Evolutionary conservation across 2,888 invertebrate species (phyloP).

Genomic region (Cephus pulcher): DNA sequence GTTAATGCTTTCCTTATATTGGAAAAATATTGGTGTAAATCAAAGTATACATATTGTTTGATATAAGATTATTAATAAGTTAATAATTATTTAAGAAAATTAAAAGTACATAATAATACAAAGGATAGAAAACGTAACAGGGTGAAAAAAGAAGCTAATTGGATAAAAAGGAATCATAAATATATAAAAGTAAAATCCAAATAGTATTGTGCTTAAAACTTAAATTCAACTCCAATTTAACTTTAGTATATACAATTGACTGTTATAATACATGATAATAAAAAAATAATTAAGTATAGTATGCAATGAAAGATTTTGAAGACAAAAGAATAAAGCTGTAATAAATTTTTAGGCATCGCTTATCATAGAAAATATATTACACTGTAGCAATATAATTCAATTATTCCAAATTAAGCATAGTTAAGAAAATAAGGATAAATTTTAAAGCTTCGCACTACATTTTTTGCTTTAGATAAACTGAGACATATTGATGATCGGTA

Average conservation of each 20-base stretch:
- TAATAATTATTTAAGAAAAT: background rate
- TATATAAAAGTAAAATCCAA: background rate
- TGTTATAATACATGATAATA: background rate
- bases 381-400: background rate
- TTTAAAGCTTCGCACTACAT: background rate
- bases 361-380: background rate
- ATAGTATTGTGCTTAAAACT: background rate
- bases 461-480: background rate
- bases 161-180: background rate
- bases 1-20: too few species aligned
- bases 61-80: too few species aligned
- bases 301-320: background rate
- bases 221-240: background rate
- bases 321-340: background rate
- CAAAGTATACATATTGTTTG: too few species aligned
- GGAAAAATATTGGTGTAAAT: too few species aligned
- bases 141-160: background rate
- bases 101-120: background rate
- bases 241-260: background rate
- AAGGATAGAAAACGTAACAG: background rate
- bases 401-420: background rate
- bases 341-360: background rate
- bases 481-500: background rate
- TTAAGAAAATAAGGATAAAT: background rate
- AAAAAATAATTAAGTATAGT: background rate